These are phyloP conservation scores for Psephotus haematonotus DNA, from an alignment of 2,113 vertebrate species.

Conservation along the genomic window DNA sequence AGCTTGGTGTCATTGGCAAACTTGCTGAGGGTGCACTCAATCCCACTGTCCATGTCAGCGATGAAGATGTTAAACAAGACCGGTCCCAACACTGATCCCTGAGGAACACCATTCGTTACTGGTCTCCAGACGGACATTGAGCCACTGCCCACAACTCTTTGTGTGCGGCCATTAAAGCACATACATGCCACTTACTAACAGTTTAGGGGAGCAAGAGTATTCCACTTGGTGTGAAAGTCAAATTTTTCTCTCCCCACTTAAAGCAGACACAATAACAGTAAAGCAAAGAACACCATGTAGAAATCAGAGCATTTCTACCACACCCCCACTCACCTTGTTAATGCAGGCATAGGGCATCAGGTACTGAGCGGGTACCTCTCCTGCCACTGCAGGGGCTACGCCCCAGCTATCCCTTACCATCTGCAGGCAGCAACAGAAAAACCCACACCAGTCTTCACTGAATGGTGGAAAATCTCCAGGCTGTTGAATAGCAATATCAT, in stretches of 20 bases:
- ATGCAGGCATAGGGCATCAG: rapidly evolving
- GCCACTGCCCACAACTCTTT: too few relatives aligned
- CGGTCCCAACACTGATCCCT: too few relatives aligned
- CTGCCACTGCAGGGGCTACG: neutral
- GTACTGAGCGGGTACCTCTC: neutral
- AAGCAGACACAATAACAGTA: neutral
- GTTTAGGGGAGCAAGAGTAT: neutral
- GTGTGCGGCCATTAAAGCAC: too few relatives aligned
- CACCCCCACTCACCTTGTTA: neutral
- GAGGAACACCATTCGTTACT: too few relatives aligned
- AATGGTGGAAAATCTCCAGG: neutral
- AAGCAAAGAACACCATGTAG: neutral
- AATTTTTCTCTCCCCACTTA: neutral
- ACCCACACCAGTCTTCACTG: neutral
- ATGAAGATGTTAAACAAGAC: too few relatives aligned
- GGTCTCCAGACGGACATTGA: too few relatives aligned
- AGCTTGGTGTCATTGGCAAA: too few relatives aligned
- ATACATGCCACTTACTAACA: neutral
- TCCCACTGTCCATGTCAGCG: too few relatives aligned
- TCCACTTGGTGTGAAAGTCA: neutral
- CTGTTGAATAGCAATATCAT: neutral
- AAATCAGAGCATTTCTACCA: neutral
- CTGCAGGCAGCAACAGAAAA: neutral
- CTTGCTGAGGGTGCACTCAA: too few relatives aligned
- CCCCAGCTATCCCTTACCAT: neutral